Evolutionary conservation across 2,113 vertebrate species (phyloP).

Genomic region (Bufo gargarizans): DNA sequence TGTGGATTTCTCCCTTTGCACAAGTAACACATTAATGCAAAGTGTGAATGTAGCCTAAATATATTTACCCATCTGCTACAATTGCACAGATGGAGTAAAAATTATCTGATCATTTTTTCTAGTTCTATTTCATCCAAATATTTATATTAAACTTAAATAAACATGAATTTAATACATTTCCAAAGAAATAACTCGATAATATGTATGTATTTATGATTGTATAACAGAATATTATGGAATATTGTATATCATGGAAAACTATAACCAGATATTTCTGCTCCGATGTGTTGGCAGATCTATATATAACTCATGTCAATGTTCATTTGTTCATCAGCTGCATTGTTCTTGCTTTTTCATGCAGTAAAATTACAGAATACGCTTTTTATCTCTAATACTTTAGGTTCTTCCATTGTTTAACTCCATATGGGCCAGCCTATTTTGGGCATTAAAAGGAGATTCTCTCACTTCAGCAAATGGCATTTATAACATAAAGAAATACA

Average conservation of each 20-base stretch:
- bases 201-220: neutral
- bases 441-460: too few species aligned
- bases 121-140: too few species aligned
- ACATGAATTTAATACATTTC: neutral
- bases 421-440: too few species aligned
- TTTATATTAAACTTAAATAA: neutral
- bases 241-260: neutral
- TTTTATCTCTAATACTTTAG: neutral
- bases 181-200: neutral
- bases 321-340: constrained; percentile 1
- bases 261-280: neutral
- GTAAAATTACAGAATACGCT: neutral
- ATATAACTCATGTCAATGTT: neutral
- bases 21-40: too few species aligned
- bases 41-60: too few species aligned
- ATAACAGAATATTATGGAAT: neutral
- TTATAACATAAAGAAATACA: too few species aligned
- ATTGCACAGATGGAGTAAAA: too few species aligned
- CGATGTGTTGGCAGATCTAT: neutral
- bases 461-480: too few species aligned
- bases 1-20: too few species aligned
- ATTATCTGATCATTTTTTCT: too few species aligned
- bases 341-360: constrained; percentile 18
- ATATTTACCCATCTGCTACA: too few species aligned
- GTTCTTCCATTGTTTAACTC: too few species aligned